Percentiles rank a stretch among this genome's conserved stretches.
Evolutionary conservation across 2,113 vertebrate species (phyloP).

Genomic region (Leuciscus idus): DNA sequence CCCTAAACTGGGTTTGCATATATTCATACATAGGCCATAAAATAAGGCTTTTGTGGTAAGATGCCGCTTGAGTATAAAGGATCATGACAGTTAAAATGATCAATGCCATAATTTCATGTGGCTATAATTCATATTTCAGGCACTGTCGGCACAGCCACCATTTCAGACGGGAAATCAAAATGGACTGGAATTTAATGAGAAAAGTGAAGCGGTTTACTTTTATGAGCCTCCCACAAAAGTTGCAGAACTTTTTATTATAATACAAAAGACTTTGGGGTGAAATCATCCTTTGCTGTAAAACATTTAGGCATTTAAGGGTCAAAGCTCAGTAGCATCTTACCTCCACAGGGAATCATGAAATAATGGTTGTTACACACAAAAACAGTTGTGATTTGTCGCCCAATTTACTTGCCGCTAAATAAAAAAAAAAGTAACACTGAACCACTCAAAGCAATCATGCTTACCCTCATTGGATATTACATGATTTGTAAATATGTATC

Average conservation of each 20-base stretch:
- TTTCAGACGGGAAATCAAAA: slow-evolving; percentile 76
- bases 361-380: slow-evolving; percentile 49
- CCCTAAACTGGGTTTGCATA: slow-evolving; percentile 47
- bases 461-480: neutral
- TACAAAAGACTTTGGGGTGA: slow-evolving; percentile 66
- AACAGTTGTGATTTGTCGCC: slow-evolving; percentile 55
- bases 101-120: slow-evolving; percentile 73
- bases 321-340: slow-evolving; percentile 64
- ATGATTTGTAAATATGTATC: neutral
- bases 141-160: slow-evolving; percentile 63
- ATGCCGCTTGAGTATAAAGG: slow-evolving; percentile 67
- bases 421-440: neutral
- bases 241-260: slow-evolving; percentile 68
- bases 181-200: slow-evolving; percentile 79
- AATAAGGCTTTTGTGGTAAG: slow-evolving; percentile 52
- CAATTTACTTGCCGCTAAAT: slow-evolving; percentile 25
- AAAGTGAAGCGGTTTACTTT: slow-evolving; percentile 79
- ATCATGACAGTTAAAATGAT: slow-evolving; percentile 79
- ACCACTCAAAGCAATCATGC: neutral
- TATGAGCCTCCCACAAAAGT: slow-evolving; percentile 69
- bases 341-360: slow-evolving; percentile 57
- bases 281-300: slow-evolving; percentile 68
- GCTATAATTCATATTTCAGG: slow-evolving; percentile 77
- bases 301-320: slow-evolving; percentile 61
- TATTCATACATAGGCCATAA: slow-evolving; percentile 50